Evolutionary conservation across 2,113 vertebrate genomes (phyloP).

Genomic region (Eulemur macaco): DNA sequence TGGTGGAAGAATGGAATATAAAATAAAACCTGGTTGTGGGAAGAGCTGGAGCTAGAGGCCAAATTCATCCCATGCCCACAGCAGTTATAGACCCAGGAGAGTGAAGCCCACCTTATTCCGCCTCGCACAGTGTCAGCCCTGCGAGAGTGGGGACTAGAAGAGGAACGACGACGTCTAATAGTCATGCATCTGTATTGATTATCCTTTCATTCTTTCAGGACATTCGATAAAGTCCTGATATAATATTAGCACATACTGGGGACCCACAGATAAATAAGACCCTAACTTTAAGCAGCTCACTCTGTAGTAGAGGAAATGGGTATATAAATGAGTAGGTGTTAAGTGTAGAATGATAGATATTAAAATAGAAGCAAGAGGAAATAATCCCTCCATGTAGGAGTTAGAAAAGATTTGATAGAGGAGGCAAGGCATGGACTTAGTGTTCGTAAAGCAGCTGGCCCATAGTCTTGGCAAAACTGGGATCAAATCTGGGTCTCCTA

Average conservation of each 20-base stretch:
- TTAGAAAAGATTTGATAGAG: not conserved
- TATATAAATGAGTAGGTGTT: not conserved
- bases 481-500: not conserved
- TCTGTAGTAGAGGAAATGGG: not conserved
- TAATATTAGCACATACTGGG: not conserved
- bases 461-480: not conserved
- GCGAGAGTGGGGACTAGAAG: not conserved
- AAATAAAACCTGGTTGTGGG: not conserved
- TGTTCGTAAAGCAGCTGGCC: not conserved
- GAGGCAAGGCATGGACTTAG: not conserved
- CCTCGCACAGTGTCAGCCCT: too few relatives aligned
- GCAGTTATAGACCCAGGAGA: not conserved
- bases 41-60: not conserved
- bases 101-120: not conserved
- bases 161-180: not conserved
- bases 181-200: not conserved
- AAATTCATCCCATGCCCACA: not conserved
- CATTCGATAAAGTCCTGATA: not conserved
- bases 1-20: not conserved
- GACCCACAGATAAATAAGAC: not conserved
- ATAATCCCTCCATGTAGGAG: not conserved
- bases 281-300: not conserved
- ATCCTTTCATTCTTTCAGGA: not conserved
- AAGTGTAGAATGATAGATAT: not conserved
- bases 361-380: not conserved